phyloP scores from a whole-genome alignment of 2,888 invertebrate species.

The Villa cingulata region DNA sequence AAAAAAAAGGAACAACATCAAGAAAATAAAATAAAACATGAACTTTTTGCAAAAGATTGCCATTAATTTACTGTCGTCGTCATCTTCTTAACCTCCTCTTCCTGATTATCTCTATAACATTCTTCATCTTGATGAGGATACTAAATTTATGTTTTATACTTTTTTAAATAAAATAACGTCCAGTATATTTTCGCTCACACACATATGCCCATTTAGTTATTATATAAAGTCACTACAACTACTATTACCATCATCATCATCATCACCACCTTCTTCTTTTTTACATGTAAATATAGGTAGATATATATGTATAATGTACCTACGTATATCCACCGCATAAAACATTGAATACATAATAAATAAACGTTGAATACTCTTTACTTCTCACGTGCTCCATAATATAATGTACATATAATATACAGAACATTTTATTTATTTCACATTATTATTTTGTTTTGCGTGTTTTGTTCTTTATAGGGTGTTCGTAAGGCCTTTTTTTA shows the following conservation, averaged over 20 bases:
- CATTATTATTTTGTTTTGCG: constrained; percentile 1
- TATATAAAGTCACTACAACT: too few relatives aligned
- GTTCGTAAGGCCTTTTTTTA: constrained; percentile 16
- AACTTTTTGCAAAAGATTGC: not conserved
- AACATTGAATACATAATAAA: too few relatives aligned
- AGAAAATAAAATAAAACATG: not conserved
- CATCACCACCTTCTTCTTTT: too few relatives aligned
- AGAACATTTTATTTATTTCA: not conserved
- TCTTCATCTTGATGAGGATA: constrained; percentile 8
- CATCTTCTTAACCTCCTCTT: not conserved
- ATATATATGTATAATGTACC: too few relatives aligned
- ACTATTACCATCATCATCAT: too few relatives aligned
- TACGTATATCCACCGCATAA: too few relatives aligned
- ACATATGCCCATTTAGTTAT: too few relatives aligned
- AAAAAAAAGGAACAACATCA: not conserved
- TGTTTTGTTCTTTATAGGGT: constrained; percentile 18
- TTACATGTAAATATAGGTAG: too few relatives aligned
- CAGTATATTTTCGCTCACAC: not conserved
- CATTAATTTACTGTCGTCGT: not conserved
- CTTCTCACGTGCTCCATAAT: not conserved
- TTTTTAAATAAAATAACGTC: not conserved
- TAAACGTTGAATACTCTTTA: not conserved
- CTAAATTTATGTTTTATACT: constrained; percentile 3
- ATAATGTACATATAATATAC: not conserved
- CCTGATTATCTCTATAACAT: constrained; percentile 5